phyloP scores from a whole-genome alignment of 2,797 vertebrate genomes.

The Pseudochirops corinnae region DNA sequence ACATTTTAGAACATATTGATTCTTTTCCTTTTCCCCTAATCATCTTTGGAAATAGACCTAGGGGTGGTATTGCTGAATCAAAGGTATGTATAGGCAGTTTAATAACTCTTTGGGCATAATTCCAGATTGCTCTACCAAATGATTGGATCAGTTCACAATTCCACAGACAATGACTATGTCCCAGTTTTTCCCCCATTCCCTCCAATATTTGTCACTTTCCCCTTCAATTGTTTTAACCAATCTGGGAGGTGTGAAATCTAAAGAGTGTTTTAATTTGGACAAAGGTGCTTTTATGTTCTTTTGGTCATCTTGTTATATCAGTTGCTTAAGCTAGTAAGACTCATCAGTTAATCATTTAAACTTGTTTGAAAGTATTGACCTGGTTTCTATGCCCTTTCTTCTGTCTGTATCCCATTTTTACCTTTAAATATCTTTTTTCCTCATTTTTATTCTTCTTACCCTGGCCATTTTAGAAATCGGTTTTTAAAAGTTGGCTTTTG shows the following conservation, averaged over 20 bases:
- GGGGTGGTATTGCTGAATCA: not conserved
- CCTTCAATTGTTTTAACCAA: not conserved
- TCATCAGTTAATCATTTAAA: not conserved
- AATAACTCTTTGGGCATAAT: not conserved
- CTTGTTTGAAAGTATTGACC: not conserved
- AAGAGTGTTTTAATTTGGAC: not conserved
- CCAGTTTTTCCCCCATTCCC: not conserved
- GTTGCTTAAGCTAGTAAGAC: not conserved
- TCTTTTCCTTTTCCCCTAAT: too few relatives aligned
- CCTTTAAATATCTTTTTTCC: not conserved
- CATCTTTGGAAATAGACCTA: too few relatives aligned
- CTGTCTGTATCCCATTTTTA: not conserved
- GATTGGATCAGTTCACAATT: not conserved
- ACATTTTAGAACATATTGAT: too few relatives aligned
- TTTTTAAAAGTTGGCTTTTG: too few relatives aligned
- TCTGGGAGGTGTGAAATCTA: not conserved
- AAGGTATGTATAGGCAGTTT: not conserved
- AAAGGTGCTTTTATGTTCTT: too few relatives aligned
- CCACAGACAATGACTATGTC: not conserved
- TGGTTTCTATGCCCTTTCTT: not conserved
- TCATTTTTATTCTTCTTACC: too few relatives aligned
- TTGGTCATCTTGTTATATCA: not conserved
- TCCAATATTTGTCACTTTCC: not conserved
- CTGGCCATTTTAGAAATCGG: not conserved
- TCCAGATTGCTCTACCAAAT: not conserved